Percentiles rank a stretch among this genome's conserved stretches.
Conservation (phyloP, 2,113 vertebrate species). For the Sphaerodactylus townsendi region DNA sequence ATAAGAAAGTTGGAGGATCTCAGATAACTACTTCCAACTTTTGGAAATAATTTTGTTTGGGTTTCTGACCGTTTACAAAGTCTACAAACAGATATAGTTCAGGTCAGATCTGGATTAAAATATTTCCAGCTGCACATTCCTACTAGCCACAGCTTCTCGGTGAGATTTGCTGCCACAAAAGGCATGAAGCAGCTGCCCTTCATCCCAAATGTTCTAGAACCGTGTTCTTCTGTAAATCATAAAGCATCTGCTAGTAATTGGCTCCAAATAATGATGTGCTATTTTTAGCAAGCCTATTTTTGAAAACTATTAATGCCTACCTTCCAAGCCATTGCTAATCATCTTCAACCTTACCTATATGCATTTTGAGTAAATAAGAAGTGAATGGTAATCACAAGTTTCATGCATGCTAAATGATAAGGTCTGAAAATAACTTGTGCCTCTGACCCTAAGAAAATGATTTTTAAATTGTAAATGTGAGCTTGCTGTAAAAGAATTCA, state of each 20-base stretch:
- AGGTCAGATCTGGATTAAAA: too few species aligned
- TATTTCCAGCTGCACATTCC: too few species aligned
- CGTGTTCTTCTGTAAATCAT: not conserved
- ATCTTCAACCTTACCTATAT: slow-evolving; percentile 31
- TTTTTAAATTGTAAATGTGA: not conserved
- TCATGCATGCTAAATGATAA: not conserved
- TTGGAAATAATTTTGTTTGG: too few species aligned
- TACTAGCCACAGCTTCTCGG: not conserved
- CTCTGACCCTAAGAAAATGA: slow-evolving; percentile 17
- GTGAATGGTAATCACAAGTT: slow-evolving; percentile 17
- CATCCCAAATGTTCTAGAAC: not conserved
- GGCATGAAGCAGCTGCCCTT: not conserved
- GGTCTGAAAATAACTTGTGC: slow-evolving; percentile 11
- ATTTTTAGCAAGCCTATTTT: slow-evolving; percentile 19
- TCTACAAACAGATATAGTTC: too few species aligned
- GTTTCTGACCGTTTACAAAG: too few species aligned
- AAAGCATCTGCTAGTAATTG: not conserved
- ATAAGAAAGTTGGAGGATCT: too few species aligned
- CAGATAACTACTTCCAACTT: too few species aligned
- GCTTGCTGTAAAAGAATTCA: slow-evolving; percentile 14
- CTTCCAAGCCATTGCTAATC: slow-evolving; percentile 18
- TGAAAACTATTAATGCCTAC: not conserved
- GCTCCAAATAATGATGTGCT: not conserved
- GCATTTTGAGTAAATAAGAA: slow-evolving; percentile 38
- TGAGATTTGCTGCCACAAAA: not conserved